Conservation (phyloP, 2,797 vertebrate genomes). For the Malurus leucopterus region DNA sequence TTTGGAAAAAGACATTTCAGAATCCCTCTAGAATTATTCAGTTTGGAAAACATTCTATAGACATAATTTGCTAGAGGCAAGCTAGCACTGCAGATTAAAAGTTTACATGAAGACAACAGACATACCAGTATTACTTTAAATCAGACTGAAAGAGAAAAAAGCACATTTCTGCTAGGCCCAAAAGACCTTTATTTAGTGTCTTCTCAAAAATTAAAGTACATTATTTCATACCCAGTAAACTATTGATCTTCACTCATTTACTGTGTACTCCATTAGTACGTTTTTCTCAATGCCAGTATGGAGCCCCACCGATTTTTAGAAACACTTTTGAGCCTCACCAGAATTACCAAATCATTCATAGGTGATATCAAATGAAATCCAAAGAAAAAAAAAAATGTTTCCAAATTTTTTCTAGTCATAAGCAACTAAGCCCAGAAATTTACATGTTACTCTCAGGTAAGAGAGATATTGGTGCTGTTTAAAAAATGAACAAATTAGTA, state of each 20-base stretch:
- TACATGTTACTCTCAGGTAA: not conserved
- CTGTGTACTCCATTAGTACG: not conserved
- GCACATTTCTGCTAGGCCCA: not conserved
- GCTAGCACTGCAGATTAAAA: slow-evolving; percentile 62
- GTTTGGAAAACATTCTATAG: slow-evolving; percentile 73
- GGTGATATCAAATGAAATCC: not conserved
- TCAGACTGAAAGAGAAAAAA: slow-evolving; percentile 39
- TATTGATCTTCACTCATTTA: slow-evolving; percentile 4
- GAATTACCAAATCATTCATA: not conserved
- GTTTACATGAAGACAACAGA: slow-evolving; percentile 60
- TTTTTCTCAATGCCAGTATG: not conserved
- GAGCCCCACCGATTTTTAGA: not conserved
- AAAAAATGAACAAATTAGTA: not conserved
- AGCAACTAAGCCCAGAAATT: not conserved
- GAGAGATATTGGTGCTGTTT: not conserved
- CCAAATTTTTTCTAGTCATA: not conserved
- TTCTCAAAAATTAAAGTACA: not conserved
- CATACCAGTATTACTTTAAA: slow-evolving; percentile 50
- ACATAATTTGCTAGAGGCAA: slow-evolving; percentile 74
- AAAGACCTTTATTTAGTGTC: slow-evolving; percentile 41
- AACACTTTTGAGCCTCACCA: not conserved
- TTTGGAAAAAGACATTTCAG: slow-evolving; percentile 65
- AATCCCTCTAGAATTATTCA: slow-evolving; percentile 64
- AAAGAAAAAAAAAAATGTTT: not conserved
- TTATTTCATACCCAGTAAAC: not conserved